Base-by-base conservation (phyloP, 2,113 vertebrate species). In the Ciconia maguari region DNA sequence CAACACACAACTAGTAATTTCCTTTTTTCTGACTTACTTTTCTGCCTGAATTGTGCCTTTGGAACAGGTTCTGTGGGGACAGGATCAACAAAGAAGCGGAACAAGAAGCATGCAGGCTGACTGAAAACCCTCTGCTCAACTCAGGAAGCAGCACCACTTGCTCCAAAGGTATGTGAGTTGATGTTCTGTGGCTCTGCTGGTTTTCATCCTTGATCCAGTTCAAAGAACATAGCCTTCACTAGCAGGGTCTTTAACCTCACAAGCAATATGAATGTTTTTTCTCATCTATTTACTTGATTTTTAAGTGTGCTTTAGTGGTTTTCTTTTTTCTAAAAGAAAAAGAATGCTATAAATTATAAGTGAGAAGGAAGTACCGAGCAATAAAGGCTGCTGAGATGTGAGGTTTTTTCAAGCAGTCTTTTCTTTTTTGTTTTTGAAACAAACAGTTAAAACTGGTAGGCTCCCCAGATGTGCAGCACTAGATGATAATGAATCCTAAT, bases 21-120 rank as follows among this genome's bases (percentile, higher is more conserved):
- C 18, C 7, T 57, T 89, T 68, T 55, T 60, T 77, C 77, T 8
- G 1, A 89, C 60, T 91, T 72, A 58, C 10, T 72, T 80, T 89
- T 88, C 62, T 92, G n/a, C 48, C 76, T 89, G 52, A 87, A 82
- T 87, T 95, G 42, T 94, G 57, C 57, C 49, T 68, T 83, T 93
- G 61, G 34, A 92, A 93, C 87, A 96, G 93, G 72, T 77, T 75
- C 76, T 32, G 13, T 34, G 76, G 29, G 30, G 70, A 88, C 34
- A 83, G 22, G 44, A 68, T 74, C 87, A 95, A 84, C 51, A 78
- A 52, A 83, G 76, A 61, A 84, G 36, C 38, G 87, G 44, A 86
- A 46, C 64, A 81, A 83, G 79, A 83, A 70, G 38, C 12, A 77
- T 3, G 0, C 26, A 71, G 65, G n/a, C 85, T 93, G 76, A 78